A percentile compares a stretch with the other conserved stretches of the same genome.
phyloP scores from a whole-genome alignment of 2,797 vertebrate genomes.

The Threskiornis aethiopicus region DNA sequence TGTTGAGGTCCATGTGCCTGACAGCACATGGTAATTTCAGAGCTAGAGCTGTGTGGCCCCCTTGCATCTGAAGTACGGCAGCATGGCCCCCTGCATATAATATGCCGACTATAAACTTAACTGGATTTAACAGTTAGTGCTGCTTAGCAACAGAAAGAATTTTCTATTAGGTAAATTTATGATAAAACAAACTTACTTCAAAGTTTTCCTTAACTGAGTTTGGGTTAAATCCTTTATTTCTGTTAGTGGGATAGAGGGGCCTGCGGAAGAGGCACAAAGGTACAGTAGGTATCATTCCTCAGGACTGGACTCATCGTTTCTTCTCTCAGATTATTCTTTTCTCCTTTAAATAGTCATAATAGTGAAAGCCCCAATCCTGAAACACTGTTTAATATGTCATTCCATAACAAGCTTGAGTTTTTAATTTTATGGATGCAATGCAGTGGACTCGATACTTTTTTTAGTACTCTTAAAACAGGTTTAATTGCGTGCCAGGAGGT shows the following conservation, averaged over 20 bases:
- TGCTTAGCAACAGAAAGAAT: background rate
- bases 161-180: background rate
- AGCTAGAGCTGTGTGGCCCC: fast-evolving
- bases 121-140: background rate
- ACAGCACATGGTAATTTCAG: background rate
- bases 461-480: background rate
- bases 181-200: background rate
- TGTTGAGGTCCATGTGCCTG: background rate
- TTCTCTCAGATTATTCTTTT: background rate
- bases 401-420: background rate
- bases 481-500: background rate
- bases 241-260: background rate
- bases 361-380: background rate
- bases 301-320: background rate
- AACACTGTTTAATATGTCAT: background rate
- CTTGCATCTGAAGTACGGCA: background rate
- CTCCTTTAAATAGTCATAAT: background rate
- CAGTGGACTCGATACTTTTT: background rate
- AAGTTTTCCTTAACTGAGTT: background rate
- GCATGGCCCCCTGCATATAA: fast-evolving
- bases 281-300: background rate
- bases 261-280: background rate
- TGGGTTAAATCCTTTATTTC: background rate
- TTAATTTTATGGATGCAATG: background rate
- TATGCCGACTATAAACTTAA: background rate